These are phyloP conservation scores for Octopus sinensis DNA, from an alignment of 1,140 invertebrate genomes.

Conservation along the genomic window DNA sequence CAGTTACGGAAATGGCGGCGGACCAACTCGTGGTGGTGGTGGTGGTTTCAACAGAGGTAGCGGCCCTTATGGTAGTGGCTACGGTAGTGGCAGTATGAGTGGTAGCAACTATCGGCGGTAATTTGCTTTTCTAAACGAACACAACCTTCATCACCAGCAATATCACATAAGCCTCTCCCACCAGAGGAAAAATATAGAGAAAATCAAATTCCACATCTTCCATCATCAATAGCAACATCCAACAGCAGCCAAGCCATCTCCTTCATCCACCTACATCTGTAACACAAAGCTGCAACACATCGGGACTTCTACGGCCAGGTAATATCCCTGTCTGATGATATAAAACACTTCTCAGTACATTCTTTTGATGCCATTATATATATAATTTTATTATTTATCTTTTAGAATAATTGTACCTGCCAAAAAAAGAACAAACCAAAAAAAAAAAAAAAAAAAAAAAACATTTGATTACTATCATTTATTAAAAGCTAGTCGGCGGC, in stretches of 20 bases:
- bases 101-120: not conserved
- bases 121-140: too few relatives aligned
- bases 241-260: not conserved
- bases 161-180: too few relatives aligned
- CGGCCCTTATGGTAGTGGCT: not conserved
- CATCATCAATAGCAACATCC: too few relatives aligned
- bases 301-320: not conserved
- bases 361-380: too few relatives aligned
- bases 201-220: too few relatives aligned
- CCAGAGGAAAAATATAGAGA: too few relatives aligned
- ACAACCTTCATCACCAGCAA: too few relatives aligned
- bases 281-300: not conserved
- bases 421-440: too few relatives aligned
- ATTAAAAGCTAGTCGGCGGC: constrained; percentile 74
- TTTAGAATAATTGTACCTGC: too few relatives aligned
- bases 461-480: constrained; percentile 21
- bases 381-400: too few relatives aligned
- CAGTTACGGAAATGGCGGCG: not conserved
- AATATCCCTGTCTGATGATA: constrained; percentile 8
- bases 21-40: not conserved
- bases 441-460: constrained; percentile 60
- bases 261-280: not conserved
- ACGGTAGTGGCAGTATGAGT: not conserved
- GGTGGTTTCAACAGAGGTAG: not conserved
- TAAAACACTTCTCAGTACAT: not conserved